Evolutionary conservation across 2,113 vertebrate species (phyloP).

Genomic region (Tringa solitaria): DNA sequence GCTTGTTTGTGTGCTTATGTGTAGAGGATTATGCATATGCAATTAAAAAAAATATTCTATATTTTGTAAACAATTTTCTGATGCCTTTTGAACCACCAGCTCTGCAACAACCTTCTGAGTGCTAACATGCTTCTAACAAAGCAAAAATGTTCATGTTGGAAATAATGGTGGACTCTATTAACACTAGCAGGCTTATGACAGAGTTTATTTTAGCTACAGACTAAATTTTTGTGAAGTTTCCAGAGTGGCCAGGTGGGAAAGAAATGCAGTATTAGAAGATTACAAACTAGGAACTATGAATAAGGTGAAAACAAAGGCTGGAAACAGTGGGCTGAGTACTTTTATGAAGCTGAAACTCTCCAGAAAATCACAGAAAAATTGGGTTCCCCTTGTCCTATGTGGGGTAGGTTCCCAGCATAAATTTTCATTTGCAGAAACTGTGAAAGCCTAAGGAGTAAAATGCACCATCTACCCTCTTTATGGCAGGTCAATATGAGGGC

Average conservation of each 20-base stretch:
- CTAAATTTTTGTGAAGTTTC: background rate
- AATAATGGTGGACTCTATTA: background rate
- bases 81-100: background rate
- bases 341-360: background rate
- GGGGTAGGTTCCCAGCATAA: background rate
- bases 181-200: background rate
- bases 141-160: background rate
- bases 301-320: background rate
- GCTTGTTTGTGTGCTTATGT: background rate
- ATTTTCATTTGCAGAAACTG: background rate
- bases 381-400: background rate
- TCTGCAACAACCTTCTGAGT: background rate
- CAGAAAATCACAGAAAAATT: background rate
- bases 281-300: background rate
- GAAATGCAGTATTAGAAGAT: background rate
- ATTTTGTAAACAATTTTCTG: background rate
- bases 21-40: background rate
- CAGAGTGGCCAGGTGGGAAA: background rate
- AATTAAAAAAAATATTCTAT: background rate
- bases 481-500: no score
- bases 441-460: background rate
- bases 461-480: background rate
- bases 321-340: background rate
- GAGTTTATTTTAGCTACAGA: background rate
- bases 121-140: background rate